Percentiles rank a stretch among this genome's conserved stretches.
phyloP scores from a whole-genome alignment of 2,888 invertebrate species.

The Nineta flava region DNA sequence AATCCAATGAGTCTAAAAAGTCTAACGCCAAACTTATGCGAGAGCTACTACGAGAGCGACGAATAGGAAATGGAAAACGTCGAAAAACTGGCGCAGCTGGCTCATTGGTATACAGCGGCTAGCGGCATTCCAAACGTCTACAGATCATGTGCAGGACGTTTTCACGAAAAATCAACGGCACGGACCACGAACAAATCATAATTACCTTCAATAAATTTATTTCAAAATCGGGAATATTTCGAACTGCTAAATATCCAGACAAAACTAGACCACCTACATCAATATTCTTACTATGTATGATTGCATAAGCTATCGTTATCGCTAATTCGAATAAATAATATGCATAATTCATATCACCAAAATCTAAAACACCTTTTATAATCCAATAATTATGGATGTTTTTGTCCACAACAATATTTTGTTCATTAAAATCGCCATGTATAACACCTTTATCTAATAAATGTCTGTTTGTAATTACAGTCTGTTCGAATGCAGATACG shows the following conservation, averaged over 20 bases:
- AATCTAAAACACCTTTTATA: conserved; percentile 65
- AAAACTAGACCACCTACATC: conserved; percentile 50
- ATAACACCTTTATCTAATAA: conserved; percentile 54
- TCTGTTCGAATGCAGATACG: conserved; percentile 43
- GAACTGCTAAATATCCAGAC: conserved; percentile 54
- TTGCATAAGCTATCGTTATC: conserved; percentile 65
- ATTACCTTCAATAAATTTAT: conserved; percentile 46
- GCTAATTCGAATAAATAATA: conserved; percentile 73
- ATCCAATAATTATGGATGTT: conserved; percentile 30
- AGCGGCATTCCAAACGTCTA: too few species aligned
- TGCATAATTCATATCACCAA: conserved; percentile 63
- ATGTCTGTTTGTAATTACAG: conserved; percentile 40
- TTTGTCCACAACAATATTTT: conserved; percentile 54
- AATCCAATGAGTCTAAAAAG: too few species aligned
- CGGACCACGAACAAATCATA: too few species aligned
- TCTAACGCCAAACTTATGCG: too few species aligned
- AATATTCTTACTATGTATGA: conserved; percentile 46
- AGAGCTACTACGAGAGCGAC: too few species aligned
- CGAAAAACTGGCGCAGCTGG: too few species aligned
- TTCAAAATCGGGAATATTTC: conserved; percentile 44
- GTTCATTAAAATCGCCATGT: conserved; percentile 86
- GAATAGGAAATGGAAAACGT: too few species aligned
- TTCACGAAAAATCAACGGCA: too few species aligned
- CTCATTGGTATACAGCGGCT: too few species aligned
- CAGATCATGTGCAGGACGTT: too few species aligned